Evolutionary conservation across 1,140 invertebrate genomes (phyloP).

Genomic region (Diorhabda carinulata): DNA sequence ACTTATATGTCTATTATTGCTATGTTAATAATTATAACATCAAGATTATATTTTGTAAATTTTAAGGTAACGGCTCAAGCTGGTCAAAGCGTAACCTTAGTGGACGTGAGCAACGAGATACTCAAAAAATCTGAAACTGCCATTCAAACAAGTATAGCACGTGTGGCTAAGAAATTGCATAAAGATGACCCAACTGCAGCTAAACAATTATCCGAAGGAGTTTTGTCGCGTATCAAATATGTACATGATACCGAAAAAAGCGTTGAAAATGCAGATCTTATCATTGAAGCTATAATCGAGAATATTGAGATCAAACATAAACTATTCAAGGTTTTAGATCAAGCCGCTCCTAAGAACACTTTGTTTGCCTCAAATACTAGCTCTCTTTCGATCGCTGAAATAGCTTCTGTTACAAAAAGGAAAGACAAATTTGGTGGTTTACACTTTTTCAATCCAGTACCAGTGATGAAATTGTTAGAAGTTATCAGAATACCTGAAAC

Average conservation of each 20-base stretch:
- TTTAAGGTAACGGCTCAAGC: conserved; percentile 72
- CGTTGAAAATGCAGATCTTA: conserved; percentile 68
- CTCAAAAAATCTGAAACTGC: conserved; percentile 65
- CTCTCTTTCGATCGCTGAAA: conserved; percentile 79
- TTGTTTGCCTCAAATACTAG: conserved; percentile 88
- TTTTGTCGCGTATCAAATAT: conserved; percentile 59
- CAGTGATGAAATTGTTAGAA: conserved; percentile 86
- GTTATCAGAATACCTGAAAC: conserved; percentile 67
- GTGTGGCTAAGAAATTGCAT: conserved; percentile 77
- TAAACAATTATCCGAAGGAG: conserved; percentile 63
- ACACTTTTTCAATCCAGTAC: conserved; percentile 91
- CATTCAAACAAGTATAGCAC: conserved; percentile 65
- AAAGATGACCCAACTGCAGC: conserved; percentile 62
- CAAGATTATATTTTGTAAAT: not conserved
- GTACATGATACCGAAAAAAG: conserved; percentile 58
- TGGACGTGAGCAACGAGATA: conserved; percentile 68
- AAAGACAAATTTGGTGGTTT: conserved; percentile 66
- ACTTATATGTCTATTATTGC: too few species aligned
- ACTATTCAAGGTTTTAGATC: conserved; percentile 65
- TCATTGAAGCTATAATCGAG: conserved; percentile 88
- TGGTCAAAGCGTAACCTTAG: conserved; percentile 70
- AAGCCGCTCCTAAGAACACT: conserved; percentile 59
- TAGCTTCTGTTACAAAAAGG: conserved; percentile 66
- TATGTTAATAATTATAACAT: too few species aligned
- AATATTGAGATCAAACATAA: conserved; percentile 77